Conservation (phyloP, 2,113 vertebrate species). For the Thryonomys swinderianus region DNA sequence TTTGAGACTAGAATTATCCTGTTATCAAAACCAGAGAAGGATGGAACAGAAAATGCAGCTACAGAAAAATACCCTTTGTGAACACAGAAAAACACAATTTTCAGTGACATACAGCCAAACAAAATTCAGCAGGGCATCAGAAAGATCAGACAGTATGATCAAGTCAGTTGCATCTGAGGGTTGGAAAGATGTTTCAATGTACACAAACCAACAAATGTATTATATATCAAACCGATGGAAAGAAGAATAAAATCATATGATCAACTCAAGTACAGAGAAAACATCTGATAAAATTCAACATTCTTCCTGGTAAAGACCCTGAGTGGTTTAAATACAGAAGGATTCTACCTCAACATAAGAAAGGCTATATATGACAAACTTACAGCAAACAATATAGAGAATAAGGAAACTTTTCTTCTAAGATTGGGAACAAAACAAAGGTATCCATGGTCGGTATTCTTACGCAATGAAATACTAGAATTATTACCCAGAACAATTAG, state of each 20-base stretch:
- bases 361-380: neutral
- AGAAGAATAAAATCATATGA: neutral
- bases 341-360: neutral
- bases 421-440: neutral
- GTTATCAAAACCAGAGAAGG: too few species aligned
- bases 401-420: neutral
- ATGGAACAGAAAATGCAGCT: neutral
- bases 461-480: neutral
- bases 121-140: neutral
- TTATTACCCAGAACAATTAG: neutral
- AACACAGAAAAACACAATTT: neutral
- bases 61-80: neutral
- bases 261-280: neutral
- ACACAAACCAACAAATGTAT: neutral
- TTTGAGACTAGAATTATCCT: too few species aligned
- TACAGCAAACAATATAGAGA: neutral
- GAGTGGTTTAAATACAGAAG: neutral
- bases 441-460: too few species aligned
- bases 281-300: neutral
- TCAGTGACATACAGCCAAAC: neutral
- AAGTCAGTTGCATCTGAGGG: neutral
- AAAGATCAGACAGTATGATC: neutral
- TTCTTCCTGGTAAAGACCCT: neutral
- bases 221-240: neutral
- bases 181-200: neutral